Evolutionary conservation across 2,797 vertebrate species (phyloP), one percentile per base, ranked within the genome.

Genomic region (Pangasius djambal): DNA sequence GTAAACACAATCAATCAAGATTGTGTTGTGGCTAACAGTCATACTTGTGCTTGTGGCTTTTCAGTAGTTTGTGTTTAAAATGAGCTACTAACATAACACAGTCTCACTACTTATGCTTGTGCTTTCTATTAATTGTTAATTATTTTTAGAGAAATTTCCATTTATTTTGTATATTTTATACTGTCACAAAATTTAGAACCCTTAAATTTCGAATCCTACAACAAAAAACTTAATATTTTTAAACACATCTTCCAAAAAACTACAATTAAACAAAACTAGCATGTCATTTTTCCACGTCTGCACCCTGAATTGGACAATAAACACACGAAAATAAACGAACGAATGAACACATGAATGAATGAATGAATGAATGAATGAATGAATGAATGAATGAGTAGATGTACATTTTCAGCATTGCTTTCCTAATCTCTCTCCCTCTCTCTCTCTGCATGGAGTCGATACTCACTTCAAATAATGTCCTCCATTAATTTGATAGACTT

Each of bases 401-500:
- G n/a, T 15, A 50, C 20, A 88, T 20, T 22, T 40, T 28, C 6
- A 82, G 86, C 87, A 57, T 57, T 79, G 22, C 90, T 48, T 40
- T 55, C 2, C 61, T 48, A n/a, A 5, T 57, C 50, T 79, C 50
- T 78, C n/a, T 52, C 28, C 55, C 9, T 48, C 74, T 77, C 48
- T 77, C 48, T 37, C 20, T 34, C 18, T 22, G 9, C 15, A 31
- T 50, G 6, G 3, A 63, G 67, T 57, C 1, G 8, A 57, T 55
- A 37, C 25, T 52, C n/a, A 37, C 44, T 59, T 88, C 6, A 48
- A 61, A 88, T 84, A 34, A 63, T 77, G 22, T 63, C 40, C 70
- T 61, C n/a, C n/a, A 88, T 75, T 77, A 65, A 40, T 77, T 77
- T 84, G 25, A 63, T 40, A 77, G 57, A 63, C 40, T 74, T 83